phyloP scores from a whole-genome alignment of 2,113 vertebrate species.

The Mirounga angustirostris region DNA sequence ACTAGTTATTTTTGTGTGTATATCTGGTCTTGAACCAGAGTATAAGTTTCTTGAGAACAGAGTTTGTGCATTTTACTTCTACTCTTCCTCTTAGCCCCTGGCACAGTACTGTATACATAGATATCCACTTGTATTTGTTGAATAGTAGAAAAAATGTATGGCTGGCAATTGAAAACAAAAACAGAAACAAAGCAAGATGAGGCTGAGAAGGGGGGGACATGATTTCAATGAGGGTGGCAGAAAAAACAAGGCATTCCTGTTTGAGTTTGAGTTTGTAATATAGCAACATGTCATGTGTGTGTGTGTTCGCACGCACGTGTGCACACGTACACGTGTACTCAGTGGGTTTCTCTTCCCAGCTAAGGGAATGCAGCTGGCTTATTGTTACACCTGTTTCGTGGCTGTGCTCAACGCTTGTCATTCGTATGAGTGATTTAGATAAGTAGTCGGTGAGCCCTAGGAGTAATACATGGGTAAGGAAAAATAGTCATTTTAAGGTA shows the following conservation, averaged over 20 bases:
- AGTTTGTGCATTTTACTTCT: neutral
- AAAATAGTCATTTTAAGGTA: neutral
- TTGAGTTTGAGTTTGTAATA: neutral
- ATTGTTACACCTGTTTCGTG: neutral
- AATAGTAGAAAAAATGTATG: neutral
- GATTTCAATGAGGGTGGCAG: neutral
- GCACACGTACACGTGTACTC: rapidly evolving
- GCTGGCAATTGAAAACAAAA: neutral
- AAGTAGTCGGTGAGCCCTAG: neutral
- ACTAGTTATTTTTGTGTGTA: neutral
- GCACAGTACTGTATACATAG: neutral
- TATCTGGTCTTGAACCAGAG: neutral
- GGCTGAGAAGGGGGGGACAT: neutral
- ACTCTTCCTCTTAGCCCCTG: neutral
- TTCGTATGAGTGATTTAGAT: neutral
- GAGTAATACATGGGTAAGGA: neutral
- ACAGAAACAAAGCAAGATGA: neutral
- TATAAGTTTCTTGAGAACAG: neutral
- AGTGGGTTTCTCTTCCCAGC: neutral
- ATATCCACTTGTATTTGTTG: neutral
- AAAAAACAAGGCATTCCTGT: neutral
- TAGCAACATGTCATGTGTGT: neutral
- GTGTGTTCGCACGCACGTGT: rapidly evolving
- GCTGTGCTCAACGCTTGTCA: neutral
- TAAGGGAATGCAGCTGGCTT: neutral